These are phyloP conservation scores for Colistium nudipinnis DNA, from an alignment of 2,113 vertebrate species.

Conservation along the genomic window DNA sequence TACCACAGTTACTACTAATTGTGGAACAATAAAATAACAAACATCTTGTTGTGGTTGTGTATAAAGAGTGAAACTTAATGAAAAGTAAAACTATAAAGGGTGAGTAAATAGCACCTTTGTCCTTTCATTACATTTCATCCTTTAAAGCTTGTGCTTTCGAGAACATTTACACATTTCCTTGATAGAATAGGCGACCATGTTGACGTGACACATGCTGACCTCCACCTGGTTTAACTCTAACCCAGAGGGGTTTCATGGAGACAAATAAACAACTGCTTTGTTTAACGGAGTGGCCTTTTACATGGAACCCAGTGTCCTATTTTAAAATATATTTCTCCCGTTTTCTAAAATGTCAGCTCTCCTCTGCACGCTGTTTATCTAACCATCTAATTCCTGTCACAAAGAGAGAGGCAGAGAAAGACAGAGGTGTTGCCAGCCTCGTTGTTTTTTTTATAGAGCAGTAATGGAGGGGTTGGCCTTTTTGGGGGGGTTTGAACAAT, in stretches of 20 bases:
- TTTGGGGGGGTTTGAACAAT: conserved; percentile 74
- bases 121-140: too few species aligned
- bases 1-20: too few species aligned
- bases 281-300: conserved; percentile 77
- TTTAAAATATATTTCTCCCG: conserved; percentile 60
- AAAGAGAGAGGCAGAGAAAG: conserved; percentile 20
- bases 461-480: conserved; percentile 74
- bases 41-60: too few species aligned
- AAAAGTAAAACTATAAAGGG: too few species aligned
- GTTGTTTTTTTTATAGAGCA: conserved; percentile 70
- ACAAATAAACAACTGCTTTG: conserved; percentile 67
- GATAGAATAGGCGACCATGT: conserved; percentile 18
- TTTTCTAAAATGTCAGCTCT: conserved; percentile 78
- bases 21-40: too few species aligned
- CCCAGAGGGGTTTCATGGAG: conserved; percentile 45
- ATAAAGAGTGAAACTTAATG: too few species aligned
- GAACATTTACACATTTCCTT: too few species aligned
- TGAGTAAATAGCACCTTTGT: too few species aligned
- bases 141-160: too few species aligned
- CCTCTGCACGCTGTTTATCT: conserved; percentile 72
- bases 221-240: conserved; percentile 28
- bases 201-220: conserved; percentile 25
- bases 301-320: conserved; percentile 51
- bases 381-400: conserved; percentile 68
- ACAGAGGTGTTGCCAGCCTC: conserved; percentile 53